Evolutionary conservation across 2,797 vertebrate species (phyloP).

Genomic region (Dermochelys coriacea): DNA sequence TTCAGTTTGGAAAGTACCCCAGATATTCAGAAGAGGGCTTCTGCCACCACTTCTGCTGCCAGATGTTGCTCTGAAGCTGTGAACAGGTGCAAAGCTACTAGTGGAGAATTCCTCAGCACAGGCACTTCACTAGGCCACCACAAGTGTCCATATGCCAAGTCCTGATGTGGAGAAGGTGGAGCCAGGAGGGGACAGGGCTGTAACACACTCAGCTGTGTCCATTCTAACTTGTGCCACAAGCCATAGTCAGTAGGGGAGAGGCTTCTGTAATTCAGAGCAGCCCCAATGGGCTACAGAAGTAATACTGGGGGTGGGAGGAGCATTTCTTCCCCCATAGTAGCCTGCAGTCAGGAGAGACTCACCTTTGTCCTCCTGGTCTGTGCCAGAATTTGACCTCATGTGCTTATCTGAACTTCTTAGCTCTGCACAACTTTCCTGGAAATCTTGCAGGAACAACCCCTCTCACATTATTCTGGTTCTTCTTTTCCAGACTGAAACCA

Average conservation of each 20-base stretch:
- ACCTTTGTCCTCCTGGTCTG: background rate
- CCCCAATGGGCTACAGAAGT: background rate
- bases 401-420: background rate
- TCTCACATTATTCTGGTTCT: background rate
- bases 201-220: background rate
- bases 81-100: background rate
- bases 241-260: fast-evolving
- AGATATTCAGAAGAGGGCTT: background rate
- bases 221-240: background rate
- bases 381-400: background rate
- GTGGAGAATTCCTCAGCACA: fast-evolving
- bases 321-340: background rate
- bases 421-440: fast-evolving
- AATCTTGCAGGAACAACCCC: background rate
- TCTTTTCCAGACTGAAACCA: background rate
- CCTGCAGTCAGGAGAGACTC: background rate
- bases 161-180: background rate
- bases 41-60: background rate
- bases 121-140: too few species aligned
- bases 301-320: background rate
- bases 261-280: background rate
- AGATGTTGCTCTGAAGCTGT: background rate
- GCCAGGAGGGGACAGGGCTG: background rate
- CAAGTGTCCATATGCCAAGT: background rate
- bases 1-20: background rate